phyloP scores from a whole-genome alignment of 2,888 invertebrate species.

The Ophion slaviceki region DNA sequence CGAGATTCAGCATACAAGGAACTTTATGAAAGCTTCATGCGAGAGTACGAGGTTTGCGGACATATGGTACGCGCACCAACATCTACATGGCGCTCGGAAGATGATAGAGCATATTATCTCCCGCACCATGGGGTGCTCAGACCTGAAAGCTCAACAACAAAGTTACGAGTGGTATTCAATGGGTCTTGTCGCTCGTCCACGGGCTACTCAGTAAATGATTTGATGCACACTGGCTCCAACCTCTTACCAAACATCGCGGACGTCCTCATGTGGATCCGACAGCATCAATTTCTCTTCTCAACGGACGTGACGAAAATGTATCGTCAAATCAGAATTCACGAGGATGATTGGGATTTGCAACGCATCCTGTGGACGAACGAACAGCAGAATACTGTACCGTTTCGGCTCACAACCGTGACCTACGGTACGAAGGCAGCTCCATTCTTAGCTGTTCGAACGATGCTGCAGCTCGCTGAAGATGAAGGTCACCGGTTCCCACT shows the following conservation, averaged over 20 bases:
- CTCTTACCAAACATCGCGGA: neutral
- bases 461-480: neutral
- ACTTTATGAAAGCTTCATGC: conserved; percentile 27
- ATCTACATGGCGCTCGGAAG: neutral
- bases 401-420: neutral
- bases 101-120: conserved; percentile 60
- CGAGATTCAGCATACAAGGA: neutral
- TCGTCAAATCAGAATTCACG: neutral
- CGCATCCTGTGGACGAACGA: neutral
- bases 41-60: conserved; percentile 2
- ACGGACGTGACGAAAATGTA: neutral
- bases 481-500: neutral
- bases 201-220: neutral
- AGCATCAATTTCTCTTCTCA: neutral
- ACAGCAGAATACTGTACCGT: neutral
- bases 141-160: neutral
- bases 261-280: neutral
- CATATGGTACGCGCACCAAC: conserved; percentile 15
- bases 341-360: neutral
- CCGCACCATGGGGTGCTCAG: too few species aligned
- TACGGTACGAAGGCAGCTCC: neutral
- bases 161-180: neutral
- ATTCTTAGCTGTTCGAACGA: neutral
- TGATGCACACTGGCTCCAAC: neutral
- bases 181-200: neutral